Conservation (phyloP, 1,140 invertebrate species). For the Dendrolimus kikuchii region DNA sequence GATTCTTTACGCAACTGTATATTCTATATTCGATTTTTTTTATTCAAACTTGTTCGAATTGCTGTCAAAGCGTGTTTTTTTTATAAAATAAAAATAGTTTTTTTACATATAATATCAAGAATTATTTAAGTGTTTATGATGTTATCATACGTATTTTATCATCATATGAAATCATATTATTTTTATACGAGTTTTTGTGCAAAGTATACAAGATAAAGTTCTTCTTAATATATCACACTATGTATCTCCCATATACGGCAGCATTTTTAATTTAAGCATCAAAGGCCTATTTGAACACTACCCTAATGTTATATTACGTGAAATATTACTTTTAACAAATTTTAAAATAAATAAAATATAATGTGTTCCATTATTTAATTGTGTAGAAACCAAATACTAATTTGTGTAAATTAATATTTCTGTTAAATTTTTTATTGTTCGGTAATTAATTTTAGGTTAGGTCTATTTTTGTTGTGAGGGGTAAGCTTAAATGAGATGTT, state of each 20-base stretch:
- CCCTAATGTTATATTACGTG: not conserved
- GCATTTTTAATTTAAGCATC: no score
- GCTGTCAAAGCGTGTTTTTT: not conserved
- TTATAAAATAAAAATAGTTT: conserved; percentile 1
- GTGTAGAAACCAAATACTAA: conserved; percentile 59
- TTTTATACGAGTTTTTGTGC: no score
- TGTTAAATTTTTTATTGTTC: conserved; percentile 22
- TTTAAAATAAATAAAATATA: conserved; percentile 3
- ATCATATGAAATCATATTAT: not conserved
- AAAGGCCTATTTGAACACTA: not conserved
- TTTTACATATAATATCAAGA: not conserved
- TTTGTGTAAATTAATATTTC: conserved; percentile 25
- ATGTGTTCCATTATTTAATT: conserved; percentile 9
- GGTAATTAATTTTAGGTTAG: conserved; percentile 28
- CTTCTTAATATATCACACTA: no score
- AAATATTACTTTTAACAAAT: not conserved
- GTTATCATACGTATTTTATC: not conserved
- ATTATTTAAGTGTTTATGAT: not conserved
- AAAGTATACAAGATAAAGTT: no score
- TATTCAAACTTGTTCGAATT: no score
- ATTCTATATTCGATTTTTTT: no score
- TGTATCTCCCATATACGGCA: no score
- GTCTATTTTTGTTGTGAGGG: conserved; percentile 19
- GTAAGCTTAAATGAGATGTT: conserved; percentile 9
- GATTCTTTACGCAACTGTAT: no score